Evolutionary conservation across 2,113 vertebrate genomes (phyloP).

Genomic region (Romanogobio albipinnatus): DNA sequence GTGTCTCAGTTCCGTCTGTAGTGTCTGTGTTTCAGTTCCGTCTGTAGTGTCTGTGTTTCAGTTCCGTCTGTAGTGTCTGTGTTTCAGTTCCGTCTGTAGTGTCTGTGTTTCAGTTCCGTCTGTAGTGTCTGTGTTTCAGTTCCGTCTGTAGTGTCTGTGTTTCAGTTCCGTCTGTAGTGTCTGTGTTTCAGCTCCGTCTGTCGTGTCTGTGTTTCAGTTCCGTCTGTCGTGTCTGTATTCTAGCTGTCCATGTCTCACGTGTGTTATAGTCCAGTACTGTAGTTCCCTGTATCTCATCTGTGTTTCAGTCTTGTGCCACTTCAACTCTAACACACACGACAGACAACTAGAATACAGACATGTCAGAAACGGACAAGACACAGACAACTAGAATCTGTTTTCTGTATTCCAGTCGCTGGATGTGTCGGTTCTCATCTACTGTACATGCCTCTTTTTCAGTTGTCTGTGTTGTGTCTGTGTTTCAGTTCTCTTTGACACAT

Average conservation of each 20-base stretch:
- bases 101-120: background rate
- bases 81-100: no score
- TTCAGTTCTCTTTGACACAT: background rate
- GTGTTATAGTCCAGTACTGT: no score
- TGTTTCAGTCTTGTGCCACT: background rate
- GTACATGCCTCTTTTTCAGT: background rate
- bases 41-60: no score
- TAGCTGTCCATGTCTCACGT: background rate
- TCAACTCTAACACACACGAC: background rate
- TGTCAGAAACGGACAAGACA: background rate
- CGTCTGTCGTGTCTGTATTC: background rate
- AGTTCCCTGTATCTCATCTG: no score
- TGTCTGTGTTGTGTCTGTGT: background rate
- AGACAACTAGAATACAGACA: no score
- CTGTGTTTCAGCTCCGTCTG: background rate
- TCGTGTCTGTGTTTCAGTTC: background rate
- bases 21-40: no score
- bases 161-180: background rate
- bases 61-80: no score
- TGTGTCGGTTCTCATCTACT: background rate
- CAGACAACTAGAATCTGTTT: background rate
- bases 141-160: background rate
- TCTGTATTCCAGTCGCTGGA: slow-evolving; percentile 8
- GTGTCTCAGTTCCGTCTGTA: no score
- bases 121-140: background rate